Evolutionary conservation across 35 echinoderm and acorn worm genomes (phyloP).

Genomic region (Apostichopus californicus): DNA sequence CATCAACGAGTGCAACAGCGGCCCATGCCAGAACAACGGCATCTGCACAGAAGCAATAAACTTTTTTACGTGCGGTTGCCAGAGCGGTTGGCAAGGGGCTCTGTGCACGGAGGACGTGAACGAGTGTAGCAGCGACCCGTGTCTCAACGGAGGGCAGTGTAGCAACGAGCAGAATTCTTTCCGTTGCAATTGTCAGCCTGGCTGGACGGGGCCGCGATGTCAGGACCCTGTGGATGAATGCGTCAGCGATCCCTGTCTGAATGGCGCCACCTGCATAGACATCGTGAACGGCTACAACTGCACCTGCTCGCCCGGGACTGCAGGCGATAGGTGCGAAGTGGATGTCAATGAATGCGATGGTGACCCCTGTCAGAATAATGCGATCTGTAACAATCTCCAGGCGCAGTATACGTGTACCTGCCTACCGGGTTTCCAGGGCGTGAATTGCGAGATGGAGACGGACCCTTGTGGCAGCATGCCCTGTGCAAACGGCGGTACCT

Average conservation of each 20-base stretch:
- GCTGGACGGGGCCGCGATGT: conserved; percentile 61
- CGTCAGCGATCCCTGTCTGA: conserved; percentile 54
- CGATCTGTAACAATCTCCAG: conserved; percentile 55
- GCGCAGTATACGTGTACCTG: conserved; percentile 57
- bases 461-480: conserved; percentile 48
- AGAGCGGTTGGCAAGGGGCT: conserved; percentile 48
- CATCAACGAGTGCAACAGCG: conserved; percentile 71
- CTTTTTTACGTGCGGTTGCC: conserved; percentile 50
- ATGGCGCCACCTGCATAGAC: conserved; percentile 59
- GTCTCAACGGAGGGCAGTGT: conserved; percentile 63
- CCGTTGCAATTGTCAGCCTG: conserved; percentile 55
- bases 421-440: conserved; percentile 19
- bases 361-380: conserved; percentile 66
- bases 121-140: conserved; percentile 71
- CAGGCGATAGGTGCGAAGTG: conserved; percentile 47
- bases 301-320: conserved; percentile 42
- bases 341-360: conserved; percentile 68
- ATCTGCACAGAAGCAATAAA: conserved; percentile 54
- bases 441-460: conserved; percentile 44
- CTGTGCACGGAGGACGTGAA: conserved; percentile 54
- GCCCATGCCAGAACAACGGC: conserved; percentile 59
- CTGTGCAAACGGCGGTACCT: conserved; percentile 48
- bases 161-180: conserved; percentile 51
- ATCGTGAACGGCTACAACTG: conserved; percentile 57
- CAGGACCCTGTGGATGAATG: conserved; percentile 64